Base-by-base conservation (phyloP, 2,797 vertebrate species). In the Masticophis lateralis region DNA sequence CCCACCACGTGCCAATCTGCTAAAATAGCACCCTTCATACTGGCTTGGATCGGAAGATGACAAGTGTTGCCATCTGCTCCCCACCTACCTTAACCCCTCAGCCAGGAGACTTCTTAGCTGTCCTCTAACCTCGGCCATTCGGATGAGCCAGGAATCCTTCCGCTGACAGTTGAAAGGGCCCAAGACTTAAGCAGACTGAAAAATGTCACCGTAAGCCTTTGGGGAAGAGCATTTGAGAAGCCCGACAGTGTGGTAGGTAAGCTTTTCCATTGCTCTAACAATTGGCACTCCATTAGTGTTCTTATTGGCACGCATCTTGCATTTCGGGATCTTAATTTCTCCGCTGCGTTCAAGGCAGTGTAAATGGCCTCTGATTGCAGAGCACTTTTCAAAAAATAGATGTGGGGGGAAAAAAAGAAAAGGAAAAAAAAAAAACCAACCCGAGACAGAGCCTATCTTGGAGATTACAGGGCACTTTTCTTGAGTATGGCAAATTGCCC, bases 291-390 rank as follows among this genome's bases (percentile, higher is more conserved):
- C 94, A 95, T 96, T 95, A 95, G 96, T 95, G 95, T 95, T 96
- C 96, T 96, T 96, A 95, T 96, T 96, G 96, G 96, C 96, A 96
- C 87, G 94, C 95, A 97, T 97, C 97, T 96, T 96, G 95, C 96
- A 95, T 97, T 97, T 96, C 93, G 93, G 96, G 93, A 92, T 92
- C 95, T 83, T 96, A 97, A 96, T 97, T 97, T 97, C 95, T 95
- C 96, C 92, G 57, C 94, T 63, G 95, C 94, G 93, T 96, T 94
- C 92, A 93, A 97, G 95, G 91, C 95, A 94, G 96, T 97, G 96
- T 95, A 97, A 97, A 97, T 96, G 95, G 96, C 94, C 94, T 95
- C 93, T 97, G 96, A 97, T 97, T 97, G 96, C 96, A 95, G 96
- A 97, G 97, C 97, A 96, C 95, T 97, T 96, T 97, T 97, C 95